Evolutionary conservation across 92 coral and sea anemone species (phyloP).

Genomic region (Actinernus sp.): DNA sequence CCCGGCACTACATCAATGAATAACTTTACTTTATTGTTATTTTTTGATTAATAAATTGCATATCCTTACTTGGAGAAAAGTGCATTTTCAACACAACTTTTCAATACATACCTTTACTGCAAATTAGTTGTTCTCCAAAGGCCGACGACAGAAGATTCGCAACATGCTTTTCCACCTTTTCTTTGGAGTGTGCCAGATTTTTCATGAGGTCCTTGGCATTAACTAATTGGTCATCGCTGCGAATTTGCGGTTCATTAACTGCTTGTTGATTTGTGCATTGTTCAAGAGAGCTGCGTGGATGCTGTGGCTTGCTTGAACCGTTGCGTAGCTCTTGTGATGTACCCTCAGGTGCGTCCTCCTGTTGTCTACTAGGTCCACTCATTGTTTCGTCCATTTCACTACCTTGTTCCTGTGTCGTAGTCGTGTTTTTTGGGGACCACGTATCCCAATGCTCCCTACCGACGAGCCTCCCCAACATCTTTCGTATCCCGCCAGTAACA

Average conservation of each 20-base stretch:
- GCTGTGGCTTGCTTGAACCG: too few relatives aligned
- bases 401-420: neutral
- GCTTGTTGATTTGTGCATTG: constrained; percentile 11
- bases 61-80: too few relatives aligned
- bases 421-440: neutral
- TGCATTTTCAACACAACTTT: too few relatives aligned
- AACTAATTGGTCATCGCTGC: neutral
- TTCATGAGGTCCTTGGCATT: constrained; percentile 54
- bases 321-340: too few relatives aligned
- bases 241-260: neutral
- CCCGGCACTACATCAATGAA: too few relatives aligned
- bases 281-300: too few relatives aligned
- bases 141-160: constrained; percentile 62
- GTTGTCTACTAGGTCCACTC: neutral
- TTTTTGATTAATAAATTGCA: too few relatives aligned
- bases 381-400: neutral
- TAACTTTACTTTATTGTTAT: too few relatives aligned
- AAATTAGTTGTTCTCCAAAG: constrained; percentile 79
- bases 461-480: constrained; percentile 64
- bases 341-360: constrained; percentile 17
- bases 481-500: constrained; percentile 65
- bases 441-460: constrained; percentile 23
- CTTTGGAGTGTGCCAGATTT: constrained; percentile 67
- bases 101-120: constrained; percentile 77
- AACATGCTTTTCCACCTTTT: constrained; percentile 81